Evolutionary conservation across 2,797 vertebrate genomes (phyloP), one percentile per base, ranked within the genome.

Genomic region (Platalea minor): DNA sequence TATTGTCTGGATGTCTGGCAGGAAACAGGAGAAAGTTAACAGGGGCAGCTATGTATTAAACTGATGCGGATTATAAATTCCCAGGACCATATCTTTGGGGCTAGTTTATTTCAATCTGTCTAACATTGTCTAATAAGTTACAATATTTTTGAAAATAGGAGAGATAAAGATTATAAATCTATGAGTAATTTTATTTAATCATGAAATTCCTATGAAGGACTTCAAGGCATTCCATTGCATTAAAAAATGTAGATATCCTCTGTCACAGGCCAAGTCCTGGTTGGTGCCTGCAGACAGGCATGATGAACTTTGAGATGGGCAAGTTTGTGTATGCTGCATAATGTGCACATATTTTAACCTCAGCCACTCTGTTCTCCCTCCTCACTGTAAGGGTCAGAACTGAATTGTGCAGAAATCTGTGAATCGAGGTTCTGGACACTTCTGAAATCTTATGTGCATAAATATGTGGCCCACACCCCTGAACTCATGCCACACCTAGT

Each of bases 1-100:
- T 97, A 98, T 98, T 98, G 98, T 98, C 98, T 99, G 98, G 98
- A 97, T 98, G 98, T 98, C 98, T 99, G 98, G 97, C 98, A 98
- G 98, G 98, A 98, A 98, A 94, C 96, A 97, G 97, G 97, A 98
- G 97, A 98, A 98, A 98, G 98, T 98, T 97, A 98, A 95, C 97
- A 97, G 97, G 98, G 98, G 96, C 97, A 97, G 93, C 95, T 97
- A 92, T 95, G 87, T 95, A 94, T 97, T 97, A 96, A 98, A 97
- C 95, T 97, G 96, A 97, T 98, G 97, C 97, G 96, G 95, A 96
- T 93, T 97, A 93, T 96, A 97, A 97, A 85, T 97, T 98, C 95
- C 95, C 97, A 98, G 97, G 89, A 93, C 92, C 64, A 1, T 95
- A 91, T 97, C 95, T 96, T 73, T 95, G 72, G 37, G 89, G 67